Evolutionary conservation across 2,113 vertebrate species (phyloP).

Genomic region (Polypterus senegalus): DNA sequence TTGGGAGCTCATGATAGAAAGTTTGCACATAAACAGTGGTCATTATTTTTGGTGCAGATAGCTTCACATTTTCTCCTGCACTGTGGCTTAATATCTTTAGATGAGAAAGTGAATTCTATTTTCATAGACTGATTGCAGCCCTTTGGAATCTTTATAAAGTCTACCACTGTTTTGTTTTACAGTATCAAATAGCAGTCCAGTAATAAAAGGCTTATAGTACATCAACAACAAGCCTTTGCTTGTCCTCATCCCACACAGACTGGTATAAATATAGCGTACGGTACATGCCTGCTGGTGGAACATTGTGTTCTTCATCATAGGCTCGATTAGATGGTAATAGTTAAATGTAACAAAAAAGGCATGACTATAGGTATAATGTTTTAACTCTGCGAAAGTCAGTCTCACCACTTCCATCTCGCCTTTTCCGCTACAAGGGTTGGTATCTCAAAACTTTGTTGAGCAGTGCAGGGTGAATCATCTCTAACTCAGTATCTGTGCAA

Average conservation of each 20-base stretch:
- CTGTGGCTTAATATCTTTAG: too few species aligned
- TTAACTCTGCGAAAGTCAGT: not conserved
- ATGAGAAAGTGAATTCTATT: too few species aligned
- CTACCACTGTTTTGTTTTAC: conserved; percentile 24
- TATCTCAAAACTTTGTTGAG: too few species aligned
- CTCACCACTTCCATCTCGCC: too few species aligned
- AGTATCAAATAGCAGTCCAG: conserved; percentile 31
- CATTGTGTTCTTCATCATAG: conserved; percentile 37
- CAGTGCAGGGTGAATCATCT: too few species aligned
- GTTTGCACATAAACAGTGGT: not conserved
- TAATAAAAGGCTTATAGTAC: conserved; percentile 28
- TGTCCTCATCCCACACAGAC: conserved; percentile 33
- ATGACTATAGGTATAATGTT: not conserved
- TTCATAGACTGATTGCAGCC: conserved; percentile 3
- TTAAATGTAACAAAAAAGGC: not conserved
- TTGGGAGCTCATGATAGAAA: too few species aligned
- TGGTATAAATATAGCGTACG: conserved; percentile 39
- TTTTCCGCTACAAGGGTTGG: too few species aligned
- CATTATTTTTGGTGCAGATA: not conserved
- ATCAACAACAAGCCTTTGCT: conserved; percentile 43
- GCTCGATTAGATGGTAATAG: not conserved
- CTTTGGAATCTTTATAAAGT: conserved; percentile 14
- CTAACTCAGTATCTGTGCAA: too few species aligned
- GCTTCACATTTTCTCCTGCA: too few species aligned
- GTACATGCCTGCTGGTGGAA: conserved; percentile 25